Evolutionary conservation across 2,888 invertebrate species (phyloP).

Genomic region (Epinotia nisella): DNA sequence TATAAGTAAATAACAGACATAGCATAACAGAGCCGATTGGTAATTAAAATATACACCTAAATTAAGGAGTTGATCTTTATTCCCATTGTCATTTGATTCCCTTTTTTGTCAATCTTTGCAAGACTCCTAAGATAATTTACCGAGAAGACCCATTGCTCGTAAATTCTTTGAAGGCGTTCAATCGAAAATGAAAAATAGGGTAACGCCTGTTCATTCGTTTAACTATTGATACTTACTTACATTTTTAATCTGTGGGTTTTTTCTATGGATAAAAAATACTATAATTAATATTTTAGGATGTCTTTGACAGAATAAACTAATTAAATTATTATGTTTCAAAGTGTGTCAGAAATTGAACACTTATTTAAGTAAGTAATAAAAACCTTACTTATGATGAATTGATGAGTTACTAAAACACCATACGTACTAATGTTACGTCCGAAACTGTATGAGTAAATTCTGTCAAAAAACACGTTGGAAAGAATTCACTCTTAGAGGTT

Average conservation of each 20-base stretch:
- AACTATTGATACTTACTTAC: background rate
- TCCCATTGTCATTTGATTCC: background rate
- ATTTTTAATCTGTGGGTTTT: background rate
- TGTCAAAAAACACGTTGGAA: no score
- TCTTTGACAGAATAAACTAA: background rate
- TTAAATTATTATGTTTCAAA: background rate
- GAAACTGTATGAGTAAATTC: no score
- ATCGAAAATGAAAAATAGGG: background rate
- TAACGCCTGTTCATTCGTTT: background rate
- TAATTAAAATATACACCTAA: background rate
- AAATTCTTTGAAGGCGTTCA: slow-evolving; percentile 22
- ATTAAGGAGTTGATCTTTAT: background rate
- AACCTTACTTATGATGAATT: no score
- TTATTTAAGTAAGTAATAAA: no score
- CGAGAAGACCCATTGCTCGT: slow-evolving; percentile 15
- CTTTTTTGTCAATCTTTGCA: slow-evolving; percentile 1
- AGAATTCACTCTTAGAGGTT: no score
- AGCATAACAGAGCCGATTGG: background rate
- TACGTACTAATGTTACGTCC: no score
- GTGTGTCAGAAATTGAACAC: no score
- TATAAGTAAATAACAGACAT: no score
- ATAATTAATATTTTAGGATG: no score
- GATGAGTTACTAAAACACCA: no score
- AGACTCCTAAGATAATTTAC: background rate
- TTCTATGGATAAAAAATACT: background rate